Evolutionary conservation across 2,113 vertebrate genomes (phyloP), one percentile per base, ranked within the genome.

Genomic region (Archilochus colubris): DNA sequence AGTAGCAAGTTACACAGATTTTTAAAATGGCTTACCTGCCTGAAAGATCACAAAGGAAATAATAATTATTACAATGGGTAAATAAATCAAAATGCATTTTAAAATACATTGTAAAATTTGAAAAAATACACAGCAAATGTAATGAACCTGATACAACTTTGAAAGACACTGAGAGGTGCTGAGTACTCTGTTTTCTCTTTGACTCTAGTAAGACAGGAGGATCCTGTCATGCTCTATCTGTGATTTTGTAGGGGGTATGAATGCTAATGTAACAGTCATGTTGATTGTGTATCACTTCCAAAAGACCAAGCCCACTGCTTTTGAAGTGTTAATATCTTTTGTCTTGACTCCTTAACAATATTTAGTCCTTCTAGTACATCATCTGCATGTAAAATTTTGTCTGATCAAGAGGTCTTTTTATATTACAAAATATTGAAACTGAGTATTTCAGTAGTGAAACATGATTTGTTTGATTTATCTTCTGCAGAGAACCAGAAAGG

Each of bases 401-500:
- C 75, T 78, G 27, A 86, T 82, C 82, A 46, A 91, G 46, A 38
- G 48, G 20, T 57, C 82, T 74, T 85, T 92, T 84, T 94, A 28
- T 88, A 43, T 96, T 95, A 43, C 27, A 88, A 51, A 91, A 74
- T 48, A 82, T 23, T 59, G n/a, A 82, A 82, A 63, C 31, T 46
- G 66, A 57, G 10, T 83, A 46, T 80, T 82, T 86, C 86, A 79
- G 51, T 66, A 92, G 43, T 91, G 50, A 94, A 93, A 58, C 55
- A 43, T 89, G 30, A 14, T 88, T 96, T 84, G 63, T 82, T 97
- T 96, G 92, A 70, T 86, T 96, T 89, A 31, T 97, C 78, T 86
- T 92, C 95, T 89, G 64, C 98, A 99, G 99, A 99, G 98, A 99
- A 99, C 98, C 98, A 98, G 97, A 99, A 98, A 97, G 96, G 96